phyloP scores from a whole-genome alignment of 2,888 invertebrate genomes.

The Pandemis corylana region DNA sequence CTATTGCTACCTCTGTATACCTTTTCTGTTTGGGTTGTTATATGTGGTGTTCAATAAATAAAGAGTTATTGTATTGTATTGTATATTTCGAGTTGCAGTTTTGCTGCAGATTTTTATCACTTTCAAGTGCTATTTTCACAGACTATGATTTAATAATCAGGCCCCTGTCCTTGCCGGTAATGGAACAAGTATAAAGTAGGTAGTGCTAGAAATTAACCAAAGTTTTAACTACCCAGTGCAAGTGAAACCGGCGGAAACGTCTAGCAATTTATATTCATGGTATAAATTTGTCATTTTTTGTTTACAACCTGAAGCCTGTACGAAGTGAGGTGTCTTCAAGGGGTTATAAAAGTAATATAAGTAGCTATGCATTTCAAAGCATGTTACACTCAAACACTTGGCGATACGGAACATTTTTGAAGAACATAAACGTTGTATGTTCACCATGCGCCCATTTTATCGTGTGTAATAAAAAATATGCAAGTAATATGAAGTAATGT shows the following conservation, averaged over 20 bases:
- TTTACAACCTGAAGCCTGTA: constrained; percentile 32
- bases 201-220: background rate
- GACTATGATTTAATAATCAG: too few relatives aligned
- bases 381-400: background rate
- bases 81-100: too few relatives aligned
- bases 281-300: constrained; percentile 39
- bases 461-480: constrained; percentile 40
- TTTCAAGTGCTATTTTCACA: too few relatives aligned
- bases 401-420: constrained; percentile 15
- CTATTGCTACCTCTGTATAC: too few relatives aligned
- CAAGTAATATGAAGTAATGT: constrained; percentile 41
- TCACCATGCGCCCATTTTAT: constrained; percentile 22
- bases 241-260: background rate
- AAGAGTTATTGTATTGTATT: too few relatives aligned
- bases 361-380: background rate
- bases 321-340: constrained; percentile 31
- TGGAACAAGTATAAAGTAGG: too few relatives aligned
- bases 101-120: too few relatives aligned
- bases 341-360: constrained; percentile 35
- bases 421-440: background rate
- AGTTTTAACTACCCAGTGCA: background rate
- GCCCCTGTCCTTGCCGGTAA: too few relatives aligned
- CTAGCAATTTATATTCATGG: constrained; percentile 15
- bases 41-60: too few relatives aligned
- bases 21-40: too few relatives aligned